A percentile compares a stretch with the other conserved stretches of the same genome.
These are phyloP conservation scores for Heteronetta atricapilla DNA, from an alignment of 2,113 vertebrate species.

Conservation along the genomic window DNA sequence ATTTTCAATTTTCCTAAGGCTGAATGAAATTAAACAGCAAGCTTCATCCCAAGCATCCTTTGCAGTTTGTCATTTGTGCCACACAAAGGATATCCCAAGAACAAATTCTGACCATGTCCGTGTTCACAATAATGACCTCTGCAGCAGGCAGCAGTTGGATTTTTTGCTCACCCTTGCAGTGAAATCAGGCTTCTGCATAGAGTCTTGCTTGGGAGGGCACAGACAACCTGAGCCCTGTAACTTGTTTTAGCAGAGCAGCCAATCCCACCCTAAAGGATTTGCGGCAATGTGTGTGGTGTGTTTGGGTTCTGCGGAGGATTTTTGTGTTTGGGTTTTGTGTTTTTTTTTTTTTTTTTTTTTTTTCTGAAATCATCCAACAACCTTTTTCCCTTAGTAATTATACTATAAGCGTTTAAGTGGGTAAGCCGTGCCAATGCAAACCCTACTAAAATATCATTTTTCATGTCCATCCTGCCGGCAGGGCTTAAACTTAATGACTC, in stretches of 20 bases:
- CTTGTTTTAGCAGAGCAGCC: not conserved
- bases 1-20: not conserved
- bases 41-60: not conserved
- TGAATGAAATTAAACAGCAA: not conserved
- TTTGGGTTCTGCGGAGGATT: constrained; percentile 30
- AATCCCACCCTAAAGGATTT: constrained; percentile 8
- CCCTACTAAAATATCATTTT: constrained; percentile 44
- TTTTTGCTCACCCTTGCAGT: not conserved
- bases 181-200: not conserved
- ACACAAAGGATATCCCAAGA: not conserved
- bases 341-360: not conserved
- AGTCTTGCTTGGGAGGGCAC: not conserved
- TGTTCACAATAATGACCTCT: not conserved
- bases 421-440: constrained; percentile 43
- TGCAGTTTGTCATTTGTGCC: not conserved
- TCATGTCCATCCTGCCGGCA: not conserved
- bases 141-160: not conserved
- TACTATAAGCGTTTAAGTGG: constrained; percentile 16
- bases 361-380: constrained; percentile 16
- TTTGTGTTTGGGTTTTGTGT: constrained; percentile 10
- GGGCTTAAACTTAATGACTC: constrained; percentile 58
- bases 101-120: not conserved
- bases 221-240: not conserved
- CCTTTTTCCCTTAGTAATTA: constrained; percentile 15
- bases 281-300: not conserved